phyloP scores from a whole-genome alignment of 2,113 vertebrate genomes.

The Xiphophorus hellerii region DNA sequence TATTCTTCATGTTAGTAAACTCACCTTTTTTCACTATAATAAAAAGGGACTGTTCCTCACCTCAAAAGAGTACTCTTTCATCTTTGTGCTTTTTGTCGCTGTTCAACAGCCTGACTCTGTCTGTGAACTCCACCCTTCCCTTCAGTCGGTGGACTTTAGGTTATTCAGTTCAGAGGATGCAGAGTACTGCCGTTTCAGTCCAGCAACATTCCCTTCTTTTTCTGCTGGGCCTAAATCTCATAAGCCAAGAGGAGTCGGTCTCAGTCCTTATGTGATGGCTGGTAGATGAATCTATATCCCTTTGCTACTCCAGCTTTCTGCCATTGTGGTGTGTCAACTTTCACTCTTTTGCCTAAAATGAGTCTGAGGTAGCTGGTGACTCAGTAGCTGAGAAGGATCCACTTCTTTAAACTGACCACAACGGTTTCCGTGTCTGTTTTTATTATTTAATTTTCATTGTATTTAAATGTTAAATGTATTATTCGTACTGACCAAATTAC shows the following conservation, averaged over 20 bases:
- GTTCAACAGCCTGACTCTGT: constrained; percentile 31
- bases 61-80: constrained; percentile 17
- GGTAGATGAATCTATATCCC: background rate
- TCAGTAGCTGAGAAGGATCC: constrained; percentile 3
- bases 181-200: constrained; percentile 54
- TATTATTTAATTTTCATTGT: too few relatives aligned
- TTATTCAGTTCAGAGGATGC: constrained; percentile 48
- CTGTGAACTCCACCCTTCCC: constrained; percentile 36
- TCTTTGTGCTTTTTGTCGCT: constrained; percentile 27
- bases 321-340: background rate
- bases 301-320: background rate
- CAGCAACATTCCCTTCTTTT: constrained; percentile 47
- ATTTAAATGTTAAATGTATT: too few relatives aligned
- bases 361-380: background rate
- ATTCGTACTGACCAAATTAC: too few relatives aligned
- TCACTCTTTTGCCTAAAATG: background rate
- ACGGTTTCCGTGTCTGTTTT: constrained; percentile 20
- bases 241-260: constrained; percentile 22
- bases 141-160: constrained; percentile 20
- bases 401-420: background rate
- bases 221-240: constrained; percentile 31
- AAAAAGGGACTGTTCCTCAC: background rate
- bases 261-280: constrained; percentile 24
- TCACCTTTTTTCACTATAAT: background rate
- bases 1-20: background rate